These are phyloP conservation scores for Ophion slaviceki DNA, from an alignment of 2,888 invertebrate genomes.

Conservation along the genomic window DNA sequence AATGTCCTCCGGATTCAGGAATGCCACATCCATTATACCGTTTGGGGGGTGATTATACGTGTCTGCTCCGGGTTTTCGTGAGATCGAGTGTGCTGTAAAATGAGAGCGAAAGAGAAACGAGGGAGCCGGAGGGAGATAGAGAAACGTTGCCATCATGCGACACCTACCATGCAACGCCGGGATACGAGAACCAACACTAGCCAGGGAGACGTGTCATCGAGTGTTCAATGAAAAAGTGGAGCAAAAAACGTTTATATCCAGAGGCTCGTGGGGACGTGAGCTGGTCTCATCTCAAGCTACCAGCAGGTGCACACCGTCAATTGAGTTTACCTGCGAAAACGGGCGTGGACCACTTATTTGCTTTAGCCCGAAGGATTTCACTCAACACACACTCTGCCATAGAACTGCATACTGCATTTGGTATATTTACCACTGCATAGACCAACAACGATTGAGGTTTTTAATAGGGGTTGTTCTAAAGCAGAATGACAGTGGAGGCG, in stretches of 20 bases:
- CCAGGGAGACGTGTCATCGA: slow-evolving; percentile 55
- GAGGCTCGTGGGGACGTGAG: slow-evolving; percentile 8
- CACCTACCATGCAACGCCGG: slow-evolving; percentile 44
- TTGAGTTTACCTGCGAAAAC: slow-evolving; percentile 46
- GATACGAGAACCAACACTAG: slow-evolving; percentile 27
- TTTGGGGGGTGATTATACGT: slow-evolving; percentile 65
- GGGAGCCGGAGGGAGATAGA: slow-evolving; percentile 19
- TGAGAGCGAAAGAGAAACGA: slow-evolving; percentile 24
- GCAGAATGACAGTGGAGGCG: too few species aligned
- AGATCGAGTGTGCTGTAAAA: slow-evolving; percentile 53
- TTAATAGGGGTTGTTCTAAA: too few species aligned
- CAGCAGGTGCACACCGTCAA: slow-evolving; percentile 56
- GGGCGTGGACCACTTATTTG: slow-evolving; percentile 52
- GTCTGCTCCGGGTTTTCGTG: slow-evolving; percentile 53
- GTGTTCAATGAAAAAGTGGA: slow-evolving; percentile 46
- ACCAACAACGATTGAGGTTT: too few species aligned
- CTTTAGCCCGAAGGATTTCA: slow-evolving; percentile 5
- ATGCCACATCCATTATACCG: slow-evolving; percentile 65
- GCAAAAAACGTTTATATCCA: slow-evolving; percentile 51
- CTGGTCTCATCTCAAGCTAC: slow-evolving; percentile 43
- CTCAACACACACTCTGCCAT: too few species aligned
- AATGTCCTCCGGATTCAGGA: slow-evolving; percentile 58
- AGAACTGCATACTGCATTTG: too few species aligned
- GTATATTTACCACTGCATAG: too few species aligned
- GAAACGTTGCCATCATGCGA: slow-evolving; percentile 47